These are phyloP conservation scores for Stenotaenia linearis DNA, from an alignment of 2,888 invertebrate genomes.

Conservation along the genomic window DNA sequence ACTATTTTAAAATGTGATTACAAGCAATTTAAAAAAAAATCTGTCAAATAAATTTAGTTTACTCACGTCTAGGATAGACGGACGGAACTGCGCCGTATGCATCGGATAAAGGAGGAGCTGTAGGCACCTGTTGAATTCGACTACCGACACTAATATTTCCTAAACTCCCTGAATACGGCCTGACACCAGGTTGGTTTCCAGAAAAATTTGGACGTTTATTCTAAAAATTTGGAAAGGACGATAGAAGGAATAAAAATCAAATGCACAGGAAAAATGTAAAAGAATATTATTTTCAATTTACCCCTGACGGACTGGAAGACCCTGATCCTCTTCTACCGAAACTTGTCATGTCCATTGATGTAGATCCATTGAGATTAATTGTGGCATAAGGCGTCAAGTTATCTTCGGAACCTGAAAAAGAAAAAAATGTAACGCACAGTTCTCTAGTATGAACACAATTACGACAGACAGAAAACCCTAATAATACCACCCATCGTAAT, in stretches of 20 bases:
- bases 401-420: not conserved
- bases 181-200: not conserved
- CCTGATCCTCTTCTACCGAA: not conserved
- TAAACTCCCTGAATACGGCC: not conserved
- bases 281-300: not conserved
- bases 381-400: conserved; percentile 11
- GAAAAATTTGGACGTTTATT: not conserved
- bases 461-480: too few species aligned
- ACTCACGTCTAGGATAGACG: conserved; percentile 18
- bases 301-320: not conserved
- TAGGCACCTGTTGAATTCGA: conserved; percentile 26
- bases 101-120: conserved; percentile 24
- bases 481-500: too few species aligned
- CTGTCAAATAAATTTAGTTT: too few species aligned
- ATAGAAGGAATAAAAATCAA: too few species aligned
- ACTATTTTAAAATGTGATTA: not conserved
- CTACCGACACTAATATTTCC: conserved; percentile 24
- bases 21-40: not conserved
- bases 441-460: too few species aligned
- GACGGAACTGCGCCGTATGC: conserved; percentile 9
- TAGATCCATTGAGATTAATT: not conserved
- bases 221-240: not conserved
- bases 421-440: too few species aligned
- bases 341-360: conserved; percentile 4
- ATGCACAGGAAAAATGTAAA: too few species aligned